Evolutionary conservation across 2,888 invertebrate genomes (phyloP).

Genomic region (Meghimatium bilineatum): DNA sequence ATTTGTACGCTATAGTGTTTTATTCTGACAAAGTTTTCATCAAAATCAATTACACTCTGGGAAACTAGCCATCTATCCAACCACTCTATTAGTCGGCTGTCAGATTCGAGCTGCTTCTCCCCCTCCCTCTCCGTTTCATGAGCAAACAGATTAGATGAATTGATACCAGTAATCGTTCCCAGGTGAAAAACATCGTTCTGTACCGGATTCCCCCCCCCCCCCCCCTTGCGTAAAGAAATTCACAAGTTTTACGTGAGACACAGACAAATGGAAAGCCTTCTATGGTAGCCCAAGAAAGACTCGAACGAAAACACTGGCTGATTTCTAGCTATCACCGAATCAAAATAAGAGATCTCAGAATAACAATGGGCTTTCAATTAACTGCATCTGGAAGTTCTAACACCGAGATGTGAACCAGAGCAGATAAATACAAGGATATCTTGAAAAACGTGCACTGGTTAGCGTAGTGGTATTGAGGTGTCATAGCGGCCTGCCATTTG

Average conservation of each 20-base stretch:
- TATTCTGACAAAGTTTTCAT: background rate
- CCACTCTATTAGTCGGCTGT: conserved; percentile 20
- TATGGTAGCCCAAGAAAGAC: conserved; percentile 11
- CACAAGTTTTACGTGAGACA: background rate
- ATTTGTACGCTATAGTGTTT: background rate
- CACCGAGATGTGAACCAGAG: conserved; percentile 26
- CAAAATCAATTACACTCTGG: background rate
- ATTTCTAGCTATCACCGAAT: conserved; percentile 15
- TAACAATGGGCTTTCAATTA: conserved; percentile 42
- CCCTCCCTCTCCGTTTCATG: background rate
- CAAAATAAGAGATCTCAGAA: conserved; percentile 25
- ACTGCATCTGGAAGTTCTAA: conserved; percentile 24
- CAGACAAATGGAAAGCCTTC: background rate
- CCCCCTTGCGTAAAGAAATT: background rate
- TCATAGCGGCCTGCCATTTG: conserved; percentile 39
- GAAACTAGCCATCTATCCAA: background rate
- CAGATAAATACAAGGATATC: conserved; percentile 36
- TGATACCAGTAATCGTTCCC: conserved; percentile 23
- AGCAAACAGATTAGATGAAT: conserved; percentile 1
- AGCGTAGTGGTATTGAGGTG: conserved; percentile 34
- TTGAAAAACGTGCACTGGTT: background rate
- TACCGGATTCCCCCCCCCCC: background rate
- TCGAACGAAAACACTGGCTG: conserved; percentile 21
- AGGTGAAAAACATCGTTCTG: conserved; percentile 40
- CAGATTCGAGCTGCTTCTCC: conserved; percentile 10